Evolutionary conservation across 1,140 invertebrate species (phyloP), one percentile per base, ranked within the genome.

Genomic region (Bursaphelenchus mucronatus): DNA sequence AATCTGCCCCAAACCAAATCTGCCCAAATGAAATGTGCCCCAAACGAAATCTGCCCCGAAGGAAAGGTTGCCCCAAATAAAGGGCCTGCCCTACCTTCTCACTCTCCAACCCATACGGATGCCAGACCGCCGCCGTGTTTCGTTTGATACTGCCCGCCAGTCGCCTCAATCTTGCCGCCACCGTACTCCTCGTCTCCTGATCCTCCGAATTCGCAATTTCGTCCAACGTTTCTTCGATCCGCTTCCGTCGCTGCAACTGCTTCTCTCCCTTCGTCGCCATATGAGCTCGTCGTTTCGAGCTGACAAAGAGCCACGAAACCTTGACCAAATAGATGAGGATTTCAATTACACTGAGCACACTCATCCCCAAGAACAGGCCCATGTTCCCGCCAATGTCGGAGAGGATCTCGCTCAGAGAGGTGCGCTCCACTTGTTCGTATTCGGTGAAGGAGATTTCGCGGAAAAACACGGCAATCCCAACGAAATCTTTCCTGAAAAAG

Each of bases 361-460:
- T 70, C 77, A 81, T 81, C 41, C 77, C 77, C 64, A 80, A 55
- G 63, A 79, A 81, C 47, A 79, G 49, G 3, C 77, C 77, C 78
- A 79, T 80, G 47, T 80, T 79, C 1, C 77, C 77, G 15, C 77
- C 77, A 46, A 79, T 80, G 51, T 44, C 19, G 54, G 63, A 70
- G n/a, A 73, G 54, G 39, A 76, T 58, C 65, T 79, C 63, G 11
- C 69, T 74, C 30, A 79, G 51, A 7, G 67, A 63, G 13, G 72
- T 73, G 40, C 64, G 66, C 40, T 77, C 76, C 47, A 79, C 63
- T 66, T 79, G 77, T 15, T 65, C 69, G 63, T 79, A 81, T 66
- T 79, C 70, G 0, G 77, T 79, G 39, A 78, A 76, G 11, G 68
- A 55, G 67, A 81, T 81, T 47, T 79, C 77, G 21, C 77, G 76